phyloP scores from a whole-genome alignment of 2,888 invertebrate genomes.

The Rosalia funebris region DNA sequence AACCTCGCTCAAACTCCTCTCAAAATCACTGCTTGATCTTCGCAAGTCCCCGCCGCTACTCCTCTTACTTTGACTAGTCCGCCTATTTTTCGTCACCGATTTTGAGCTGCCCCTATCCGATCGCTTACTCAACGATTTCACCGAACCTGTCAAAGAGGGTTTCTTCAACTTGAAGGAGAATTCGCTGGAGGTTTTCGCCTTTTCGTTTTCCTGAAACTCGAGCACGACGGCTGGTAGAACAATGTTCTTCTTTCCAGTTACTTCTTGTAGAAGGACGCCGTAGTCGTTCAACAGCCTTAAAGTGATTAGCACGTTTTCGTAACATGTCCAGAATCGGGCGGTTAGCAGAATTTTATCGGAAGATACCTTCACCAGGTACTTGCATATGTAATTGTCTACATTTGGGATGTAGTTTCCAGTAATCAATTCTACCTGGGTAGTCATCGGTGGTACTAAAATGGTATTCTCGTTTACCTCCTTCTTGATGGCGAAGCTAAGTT shows the following conservation, averaged over 20 bases:
- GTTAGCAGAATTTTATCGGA: conserved; percentile 30
- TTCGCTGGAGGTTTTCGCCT: neutral
- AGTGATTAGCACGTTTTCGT: conserved; percentile 31
- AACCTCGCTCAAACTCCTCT: neutral
- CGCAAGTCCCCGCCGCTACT: neutral
- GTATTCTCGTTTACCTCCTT: conserved; percentile 33
- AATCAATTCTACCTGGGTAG: conserved; percentile 20
- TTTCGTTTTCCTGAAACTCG: conserved; percentile 2
- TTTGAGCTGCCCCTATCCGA: neutral
- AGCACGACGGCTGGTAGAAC: conserved; percentile 34
- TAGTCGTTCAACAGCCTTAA: conserved; percentile 40
- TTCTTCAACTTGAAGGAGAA: neutral
- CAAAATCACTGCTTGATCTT: neutral
- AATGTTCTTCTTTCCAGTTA: conserved; percentile 29
- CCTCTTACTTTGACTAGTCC: neutral
- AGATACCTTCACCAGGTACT: conserved; percentile 26
- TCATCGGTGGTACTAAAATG: conserved; percentile 16
- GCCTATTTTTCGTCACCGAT: neutral
- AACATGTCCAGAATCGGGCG: conserved; percentile 35
- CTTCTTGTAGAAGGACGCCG: conserved; percentile 29
- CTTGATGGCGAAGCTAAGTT: conserved; percentile 41
- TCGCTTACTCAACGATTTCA: neutral
- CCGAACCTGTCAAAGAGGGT: neutral
- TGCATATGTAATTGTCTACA: conserved; percentile 36
- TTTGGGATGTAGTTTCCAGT: conserved; percentile 45